Evolutionary conservation across 1,140 invertebrate genomes (phyloP), one percentile per base, ranked within the genome.

Genomic region (Achatina immaculata): DNA sequence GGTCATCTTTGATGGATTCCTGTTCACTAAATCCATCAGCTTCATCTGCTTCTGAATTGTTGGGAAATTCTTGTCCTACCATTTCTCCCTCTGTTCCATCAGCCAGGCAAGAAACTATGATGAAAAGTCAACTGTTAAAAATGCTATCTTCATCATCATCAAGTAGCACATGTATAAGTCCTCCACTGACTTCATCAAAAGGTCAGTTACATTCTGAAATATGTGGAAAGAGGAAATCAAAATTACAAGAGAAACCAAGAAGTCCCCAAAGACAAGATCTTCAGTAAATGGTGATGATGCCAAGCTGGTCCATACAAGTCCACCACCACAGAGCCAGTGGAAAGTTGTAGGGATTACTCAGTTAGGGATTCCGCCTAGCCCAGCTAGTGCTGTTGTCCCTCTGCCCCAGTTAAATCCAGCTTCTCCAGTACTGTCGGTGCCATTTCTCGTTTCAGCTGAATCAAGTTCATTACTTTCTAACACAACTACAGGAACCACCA

Each of bases 261-360:
- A 62, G 31, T 62, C 28, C 7, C 58, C 42, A 19, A 40, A 42
- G 11, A 9, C 36, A 40, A 28, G 1, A 28, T 24, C 9, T 21
- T n/a, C 36, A 42, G 1, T 31, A 40, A 71, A 28, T 71, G n/a
- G 24, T 40, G 68, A 71, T 71, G 4, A 71, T 28, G 19, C 21
- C 38, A 71, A 28, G 19, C 68, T 11, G 68, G 68, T 40, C 14
- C 6, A n/a, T 42, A 24, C 36, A 19, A 43, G 21, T 42, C 2
- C 14, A 9, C 65, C n/a, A 34, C 40, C 38, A 9, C 68, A 58
- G 34, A 62, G 24, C 36, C 48, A 76, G 34, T 76, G 74, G 74
- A 76, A 76, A 62, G 40, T 76, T 76, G 74, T 76, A 21, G 74
- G 74, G 24, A 31, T 76, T 38, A 76, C 74, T 3, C 51, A 40